Evolutionary conservation across 2,113 vertebrate species (phyloP).

Genomic region (Tetrax tetrax): DNA sequence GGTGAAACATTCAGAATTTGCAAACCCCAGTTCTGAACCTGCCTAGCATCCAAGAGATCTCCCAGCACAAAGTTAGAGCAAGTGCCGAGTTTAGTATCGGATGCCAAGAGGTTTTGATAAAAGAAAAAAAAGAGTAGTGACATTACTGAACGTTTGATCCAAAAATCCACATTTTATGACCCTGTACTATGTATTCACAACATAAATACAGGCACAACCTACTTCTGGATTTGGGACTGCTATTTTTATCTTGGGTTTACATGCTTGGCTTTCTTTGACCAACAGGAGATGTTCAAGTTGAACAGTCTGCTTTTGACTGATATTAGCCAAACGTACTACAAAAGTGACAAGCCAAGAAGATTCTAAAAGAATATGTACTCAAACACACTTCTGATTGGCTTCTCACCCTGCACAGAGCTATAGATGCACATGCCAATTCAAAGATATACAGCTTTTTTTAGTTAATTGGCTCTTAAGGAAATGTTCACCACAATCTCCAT

Average conservation of each 20-base stretch:
- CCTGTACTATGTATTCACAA: background rate
- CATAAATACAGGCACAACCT: background rate
- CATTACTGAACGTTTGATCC: background rate
- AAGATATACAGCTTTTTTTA: background rate
- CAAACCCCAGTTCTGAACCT: background rate
- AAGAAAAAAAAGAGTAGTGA: background rate
- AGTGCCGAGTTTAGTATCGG: background rate
- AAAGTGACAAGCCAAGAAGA: background rate
- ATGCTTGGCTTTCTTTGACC: background rate
- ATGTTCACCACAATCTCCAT: background rate
- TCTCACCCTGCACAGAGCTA: background rate
- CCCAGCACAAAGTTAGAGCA: background rate
- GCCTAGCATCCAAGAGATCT: background rate
- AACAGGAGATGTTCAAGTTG: background rate
- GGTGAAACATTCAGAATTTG: background rate
- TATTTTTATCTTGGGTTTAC: background rate
- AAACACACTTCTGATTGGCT: background rate
- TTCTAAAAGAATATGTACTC: background rate
- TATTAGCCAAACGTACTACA: background rate
- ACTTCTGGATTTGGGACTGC: background rate
- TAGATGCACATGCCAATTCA: background rate
- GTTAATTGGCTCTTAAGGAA: background rate
- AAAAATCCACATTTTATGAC: background rate
- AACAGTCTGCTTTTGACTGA: slow-evolving; percentile 28
- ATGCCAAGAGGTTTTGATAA: background rate